Percentiles rank a stretch among this genome's conserved stretches.
phyloP scores from a whole-genome alignment of 2,113 vertebrate species.

The Phylloscopus whistleri region DNA sequence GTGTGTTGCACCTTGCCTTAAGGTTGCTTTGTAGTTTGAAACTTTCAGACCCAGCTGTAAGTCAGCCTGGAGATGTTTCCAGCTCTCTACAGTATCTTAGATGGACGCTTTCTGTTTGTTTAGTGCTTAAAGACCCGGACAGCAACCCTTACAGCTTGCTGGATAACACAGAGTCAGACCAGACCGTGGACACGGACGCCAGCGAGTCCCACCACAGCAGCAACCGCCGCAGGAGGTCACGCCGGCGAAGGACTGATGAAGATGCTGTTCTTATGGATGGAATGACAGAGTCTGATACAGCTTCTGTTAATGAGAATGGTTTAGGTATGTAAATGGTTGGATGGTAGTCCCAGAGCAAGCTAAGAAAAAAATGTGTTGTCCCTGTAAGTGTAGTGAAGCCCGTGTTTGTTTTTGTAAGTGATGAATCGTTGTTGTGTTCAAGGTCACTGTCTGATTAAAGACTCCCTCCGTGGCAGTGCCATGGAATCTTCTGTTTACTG shows the following conservation, averaged over 20 bases:
- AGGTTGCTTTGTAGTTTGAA: neutral
- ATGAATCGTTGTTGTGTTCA: neutral
- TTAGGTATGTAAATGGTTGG: constrained; percentile 81
- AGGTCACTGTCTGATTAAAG: constrained; percentile 24
- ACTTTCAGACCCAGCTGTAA: neutral
- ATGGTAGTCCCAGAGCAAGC: neutral
- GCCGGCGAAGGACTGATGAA: constrained; percentile 92
- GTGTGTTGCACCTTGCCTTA: neutral
- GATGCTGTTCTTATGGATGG: constrained; percentile 93
- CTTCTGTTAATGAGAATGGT: constrained; percentile 96
- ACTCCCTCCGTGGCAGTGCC: neutral
- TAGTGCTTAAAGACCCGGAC: constrained; percentile 88
- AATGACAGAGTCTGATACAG: constrained; percentile 95
- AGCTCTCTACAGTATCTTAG: neutral
- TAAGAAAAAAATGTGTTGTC: neutral
- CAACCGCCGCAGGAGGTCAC: constrained; percentile 90
- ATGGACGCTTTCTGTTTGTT: constrained; percentile 33
- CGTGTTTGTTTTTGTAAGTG: constrained; percentile 29
- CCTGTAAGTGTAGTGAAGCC: neutral
- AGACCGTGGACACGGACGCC: constrained; percentile 93
- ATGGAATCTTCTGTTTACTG: neutral
- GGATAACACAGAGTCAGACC: constrained; percentile 96
- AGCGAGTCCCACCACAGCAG: constrained; percentile 91
- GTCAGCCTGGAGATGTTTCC: neutral
- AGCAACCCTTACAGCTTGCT: constrained; percentile 87